Conservation (phyloP, 2,888 invertebrate genomes). For the Achlya flavicornis region DNA sequence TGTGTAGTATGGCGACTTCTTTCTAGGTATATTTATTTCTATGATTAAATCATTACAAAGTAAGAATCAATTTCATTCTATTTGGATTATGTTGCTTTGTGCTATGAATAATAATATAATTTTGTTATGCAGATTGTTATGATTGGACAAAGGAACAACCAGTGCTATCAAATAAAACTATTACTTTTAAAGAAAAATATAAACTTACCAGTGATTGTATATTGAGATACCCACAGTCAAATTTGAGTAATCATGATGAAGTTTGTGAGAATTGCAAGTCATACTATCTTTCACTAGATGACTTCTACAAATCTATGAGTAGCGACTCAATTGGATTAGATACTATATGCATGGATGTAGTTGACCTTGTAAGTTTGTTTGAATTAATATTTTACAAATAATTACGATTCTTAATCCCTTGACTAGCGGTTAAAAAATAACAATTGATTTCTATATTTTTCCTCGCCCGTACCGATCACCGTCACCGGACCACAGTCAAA, state of each 20-base stretch:
- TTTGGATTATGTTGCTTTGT: no score
- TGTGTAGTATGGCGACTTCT: no score
- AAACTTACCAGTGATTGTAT: conserved; percentile 76
- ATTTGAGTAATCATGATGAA: conserved; percentile 53
- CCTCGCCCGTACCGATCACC: no score
- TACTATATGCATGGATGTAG: conserved; percentile 87
- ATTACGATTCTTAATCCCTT: no score
- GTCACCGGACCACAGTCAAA: no score
- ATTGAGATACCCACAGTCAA: conserved; percentile 45
- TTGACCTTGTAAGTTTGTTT: conserved; percentile 83
- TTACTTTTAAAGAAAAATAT: conserved; percentile 73
- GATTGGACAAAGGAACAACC: conserved; percentile 69
- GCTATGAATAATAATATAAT: background rate
- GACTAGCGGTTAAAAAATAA: no score
- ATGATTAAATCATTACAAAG: no score
- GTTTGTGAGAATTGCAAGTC: conserved; percentile 83
- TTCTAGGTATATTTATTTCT: no score
- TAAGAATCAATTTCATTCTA: no score
- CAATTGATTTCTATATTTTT: no score
- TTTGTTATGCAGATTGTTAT: conserved; percentile 82
- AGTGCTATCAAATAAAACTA: conserved; percentile 76
- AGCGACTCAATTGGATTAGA: conserved; percentile 82
- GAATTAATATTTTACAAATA: background rate
- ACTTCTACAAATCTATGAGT: conserved; percentile 83
- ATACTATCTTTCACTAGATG: conserved; percentile 80